These are phyloP conservation scores for Pelagia noctiluca DNA, from an alignment of 30 jellyfish, hydroid and myxozoan genomes.

Conservation along the genomic window DNA sequence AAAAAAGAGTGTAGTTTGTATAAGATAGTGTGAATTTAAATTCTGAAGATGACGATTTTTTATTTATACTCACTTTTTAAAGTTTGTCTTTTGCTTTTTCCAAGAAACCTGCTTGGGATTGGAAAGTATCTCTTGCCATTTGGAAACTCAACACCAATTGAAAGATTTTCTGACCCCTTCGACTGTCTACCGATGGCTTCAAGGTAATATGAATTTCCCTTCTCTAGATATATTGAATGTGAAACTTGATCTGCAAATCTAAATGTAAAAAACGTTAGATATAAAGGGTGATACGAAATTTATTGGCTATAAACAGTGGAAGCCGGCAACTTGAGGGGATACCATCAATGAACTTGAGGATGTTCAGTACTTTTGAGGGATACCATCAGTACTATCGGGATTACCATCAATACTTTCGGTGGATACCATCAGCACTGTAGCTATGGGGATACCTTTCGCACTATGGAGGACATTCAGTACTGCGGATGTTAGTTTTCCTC, in stretches of 20 bases:
- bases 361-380: not conserved
- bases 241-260: slow-evolving; percentile 96
- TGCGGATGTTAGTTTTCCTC: too few species aligned
- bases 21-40: too few species aligned
- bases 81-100: slow-evolving; percentile 35
- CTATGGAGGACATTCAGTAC: too few species aligned
- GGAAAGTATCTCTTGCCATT: slow-evolving; percentile 85
- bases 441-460: too few species aligned
- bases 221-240: slow-evolving; percentile 75
- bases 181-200: slow-evolving; percentile 89
- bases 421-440: too few species aligned
- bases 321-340: too few species aligned
- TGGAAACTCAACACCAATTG: slow-evolving; percentile 92
- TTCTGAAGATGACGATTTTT: slow-evolving; percentile 5
- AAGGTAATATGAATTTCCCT: slow-evolving; percentile 76
- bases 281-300: too few species aligned
- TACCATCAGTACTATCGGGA: not conserved
- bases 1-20: too few species aligned
- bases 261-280: slow-evolving; percentile 5
- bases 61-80: slow-evolving; percentile 28
- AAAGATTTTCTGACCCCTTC: slow-evolving; percentile 59
- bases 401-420: too few species aligned
- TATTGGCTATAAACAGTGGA: too few species aligned
- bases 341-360: too few species aligned
- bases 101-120: slow-evolving; percentile 55